phyloP scores from a whole-genome alignment of 2,888 invertebrate species.

The Mythimna ferrago region DNA sequence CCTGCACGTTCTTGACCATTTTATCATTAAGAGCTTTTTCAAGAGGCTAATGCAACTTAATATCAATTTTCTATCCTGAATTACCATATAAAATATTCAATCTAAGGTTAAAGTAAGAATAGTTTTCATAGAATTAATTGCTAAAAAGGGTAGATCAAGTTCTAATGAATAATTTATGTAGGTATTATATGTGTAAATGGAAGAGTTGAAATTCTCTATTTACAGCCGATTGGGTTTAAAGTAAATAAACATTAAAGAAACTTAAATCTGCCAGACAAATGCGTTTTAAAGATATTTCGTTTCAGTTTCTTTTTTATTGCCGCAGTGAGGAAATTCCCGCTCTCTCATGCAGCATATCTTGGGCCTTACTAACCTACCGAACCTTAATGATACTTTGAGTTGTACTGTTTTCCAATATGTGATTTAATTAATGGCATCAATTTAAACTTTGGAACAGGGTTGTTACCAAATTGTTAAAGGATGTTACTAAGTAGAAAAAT shows the following conservation, averaged over 20 bases:
- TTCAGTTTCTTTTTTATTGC: too few species aligned
- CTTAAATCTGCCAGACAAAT: too few species aligned
- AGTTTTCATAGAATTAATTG: conserved; percentile 45
- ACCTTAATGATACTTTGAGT: conserved; percentile 82
- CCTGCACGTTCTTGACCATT: conserved; percentile 97
- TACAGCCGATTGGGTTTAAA: too few species aligned
- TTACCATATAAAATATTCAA: conserved; percentile 36
- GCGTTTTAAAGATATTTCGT: too few species aligned
- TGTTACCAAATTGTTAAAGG: conserved; percentile 27
- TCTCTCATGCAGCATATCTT: conserved; percentile 15
- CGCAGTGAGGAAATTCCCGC: conserved; percentile 18
- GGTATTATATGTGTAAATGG: conserved; percentile 66
- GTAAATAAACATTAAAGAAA: too few species aligned
- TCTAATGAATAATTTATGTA: conserved; percentile 84
- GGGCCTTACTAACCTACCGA: conserved; percentile 62
- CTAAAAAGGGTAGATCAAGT: conserved; percentile 65
- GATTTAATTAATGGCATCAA: conserved; percentile 75
- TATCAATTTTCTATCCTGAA: conserved; percentile 58
- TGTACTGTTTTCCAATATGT: conserved; percentile 74
- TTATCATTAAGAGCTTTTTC: conserved; percentile 95
- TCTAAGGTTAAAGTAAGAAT: conserved; percentile 32
- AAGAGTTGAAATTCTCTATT: conserved; percentile 63
- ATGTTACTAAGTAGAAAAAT: not conserved
- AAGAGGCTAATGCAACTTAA: conserved; percentile 92
- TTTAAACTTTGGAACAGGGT: conserved; percentile 57